A percentile compares a stretch with the other conserved stretches of the same genome.
phyloP scores from a whole-genome alignment of 2,797 vertebrate species.

The Pteropus rufus region DNA sequence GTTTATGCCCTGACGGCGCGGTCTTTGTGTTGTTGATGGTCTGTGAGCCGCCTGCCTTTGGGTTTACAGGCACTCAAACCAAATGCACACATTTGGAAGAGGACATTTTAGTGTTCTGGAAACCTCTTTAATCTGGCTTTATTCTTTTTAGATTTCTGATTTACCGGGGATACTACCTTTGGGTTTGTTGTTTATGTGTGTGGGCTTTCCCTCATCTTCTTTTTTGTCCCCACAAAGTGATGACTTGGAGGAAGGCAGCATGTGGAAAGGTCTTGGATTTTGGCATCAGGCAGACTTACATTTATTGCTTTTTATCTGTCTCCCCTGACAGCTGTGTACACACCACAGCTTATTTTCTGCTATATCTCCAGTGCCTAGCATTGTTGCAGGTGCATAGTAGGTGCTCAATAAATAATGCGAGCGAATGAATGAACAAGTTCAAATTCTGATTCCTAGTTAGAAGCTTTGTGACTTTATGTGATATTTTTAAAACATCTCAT shows the following conservation, averaged over 20 bases:
- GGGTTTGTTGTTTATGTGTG: background rate
- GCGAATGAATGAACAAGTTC: background rate
- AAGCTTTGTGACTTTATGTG: background rate
- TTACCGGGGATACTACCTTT: background rate
- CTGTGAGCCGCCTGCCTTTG: constrained; percentile 39
- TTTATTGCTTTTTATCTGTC: background rate
- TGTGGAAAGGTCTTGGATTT: background rate
- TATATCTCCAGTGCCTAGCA: background rate
- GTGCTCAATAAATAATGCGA: background rate
- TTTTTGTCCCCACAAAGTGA: background rate
- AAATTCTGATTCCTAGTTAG: background rate
- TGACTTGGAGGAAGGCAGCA: background rate
- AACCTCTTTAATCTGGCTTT: constrained; percentile 21
- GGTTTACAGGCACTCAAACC: background rate
- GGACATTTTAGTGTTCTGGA: constrained; percentile 8
- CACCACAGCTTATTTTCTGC: background rate
- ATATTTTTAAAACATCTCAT: background rate
- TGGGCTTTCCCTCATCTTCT: background rate
- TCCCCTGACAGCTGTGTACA: background rate
- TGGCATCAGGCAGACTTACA: background rate
- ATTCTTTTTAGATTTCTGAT: constrained; percentile 24
- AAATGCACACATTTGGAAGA: constrained; percentile 49
- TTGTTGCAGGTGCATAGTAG: background rate
- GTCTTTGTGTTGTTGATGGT: background rate
- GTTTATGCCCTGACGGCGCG: background rate